Evolutionary conservation across 2,797 vertebrate species (phyloP).

Genomic region (Mallotus villosus): DNA sequence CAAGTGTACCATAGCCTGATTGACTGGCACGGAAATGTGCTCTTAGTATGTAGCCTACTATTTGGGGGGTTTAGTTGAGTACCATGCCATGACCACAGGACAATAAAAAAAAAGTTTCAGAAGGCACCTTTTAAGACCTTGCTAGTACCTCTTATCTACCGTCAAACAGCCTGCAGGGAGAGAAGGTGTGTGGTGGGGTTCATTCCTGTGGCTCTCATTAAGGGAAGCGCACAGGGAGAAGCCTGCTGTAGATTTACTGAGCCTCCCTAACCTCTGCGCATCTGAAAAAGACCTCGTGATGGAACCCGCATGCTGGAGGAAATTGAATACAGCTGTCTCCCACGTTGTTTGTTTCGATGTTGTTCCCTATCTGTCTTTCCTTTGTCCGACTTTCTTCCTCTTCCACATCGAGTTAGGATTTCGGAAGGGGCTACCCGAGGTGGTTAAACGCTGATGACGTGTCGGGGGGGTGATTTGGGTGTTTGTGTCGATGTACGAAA

Average conservation of each 20-base stretch:
- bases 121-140: slow-evolving; percentile 25
- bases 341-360: slow-evolving; percentile 60
- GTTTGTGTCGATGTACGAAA: slow-evolving; percentile 18
- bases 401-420: neutral
- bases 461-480: slow-evolving; percentile 9
- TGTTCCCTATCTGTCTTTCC: slow-evolving; percentile 20
- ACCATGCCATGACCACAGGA: neutral
- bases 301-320: slow-evolving; percentile 67
- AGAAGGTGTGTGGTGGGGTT: slow-evolving; percentile 52
- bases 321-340: slow-evolving; percentile 69
- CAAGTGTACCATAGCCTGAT: neutral
- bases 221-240: slow-evolving; percentile 49
- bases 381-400: neutral
- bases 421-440: too few relatives aligned
- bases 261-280: slow-evolving; percentile 57
- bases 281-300: slow-evolving; percentile 66
- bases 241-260: slow-evolving; percentile 67
- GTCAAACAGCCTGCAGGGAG: slow-evolving; percentile 38
- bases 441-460: neutral
- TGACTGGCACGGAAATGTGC: neutral
- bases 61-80: neutral
- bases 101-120: neutral
- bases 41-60: neutral
- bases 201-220: slow-evolving; percentile 61
- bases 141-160: slow-evolving; percentile 34